Base-by-base conservation (phyloP, 2,113 vertebrate genomes). In the Camelus dromedarius region DNA sequence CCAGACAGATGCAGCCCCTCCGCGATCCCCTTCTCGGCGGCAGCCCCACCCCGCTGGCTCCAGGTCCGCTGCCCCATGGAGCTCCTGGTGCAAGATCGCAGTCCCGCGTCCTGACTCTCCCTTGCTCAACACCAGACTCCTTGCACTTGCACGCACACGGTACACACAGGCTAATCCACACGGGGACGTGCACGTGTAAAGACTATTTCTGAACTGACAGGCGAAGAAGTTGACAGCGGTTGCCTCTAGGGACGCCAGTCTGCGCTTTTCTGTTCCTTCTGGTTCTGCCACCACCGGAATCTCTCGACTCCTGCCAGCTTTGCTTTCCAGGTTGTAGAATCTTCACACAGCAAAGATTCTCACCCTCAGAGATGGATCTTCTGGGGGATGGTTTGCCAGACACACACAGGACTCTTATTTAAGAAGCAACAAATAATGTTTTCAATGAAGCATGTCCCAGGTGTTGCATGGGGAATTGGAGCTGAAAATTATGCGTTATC, bases 81-180 rank as follows among this genome's bases (percentile, higher is more conserved):
- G 22, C 15, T 12, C 1, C 8, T 11, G 16, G 32, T 9, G 15
- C 0, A 1, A n/a, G 7, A 0, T 42, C n/a, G 32, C n/a, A 20
- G 11, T 19, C 72, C 26, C 2, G 13, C 8, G 10, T 38, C 32
- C 56, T 64, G 81, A 32, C 76, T 35, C 24, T 20, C 15, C 84
- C 52, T 42, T 9, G 35, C 7, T 3, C 4, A 13, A 20, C 84
- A 32, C 35, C 84, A 10, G 7, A 30, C 6, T 3, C 16, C 84
- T 54, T 13, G 83, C 52, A 15, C 12, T 12, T n/a, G 35, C 24
- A 8, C 64, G 6, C 9, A 5, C 56, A 11, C 8, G 24, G 5
- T 19, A 28, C 64, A 38, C 4, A 1, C 32, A 4, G 8, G 11
- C 32, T 14, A 79, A 54, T 5, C 12, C 18, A 54, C 9, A 10